phyloP scores from a whole-genome alignment of 1,140 invertebrate species.

The Eumeta japonica region DNA sequence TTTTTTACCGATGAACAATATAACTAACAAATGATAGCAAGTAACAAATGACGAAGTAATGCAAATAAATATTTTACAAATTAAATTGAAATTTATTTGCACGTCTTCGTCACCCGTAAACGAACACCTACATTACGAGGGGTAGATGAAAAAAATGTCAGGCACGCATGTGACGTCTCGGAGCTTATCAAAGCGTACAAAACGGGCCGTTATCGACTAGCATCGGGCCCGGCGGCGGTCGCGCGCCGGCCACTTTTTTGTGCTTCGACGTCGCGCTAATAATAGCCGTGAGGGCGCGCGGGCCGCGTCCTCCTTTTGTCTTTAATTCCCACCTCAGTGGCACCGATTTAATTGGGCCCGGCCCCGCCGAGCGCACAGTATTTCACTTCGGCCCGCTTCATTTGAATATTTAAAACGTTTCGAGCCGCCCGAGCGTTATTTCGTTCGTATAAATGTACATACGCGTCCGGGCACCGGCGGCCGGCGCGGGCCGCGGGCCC shows the following conservation, averaged over 20 bases:
- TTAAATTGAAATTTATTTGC: no score
- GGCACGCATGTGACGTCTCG: no score
- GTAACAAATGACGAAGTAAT: no score
- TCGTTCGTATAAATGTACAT: slow-evolving; percentile 54
- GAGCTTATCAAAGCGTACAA: slow-evolving; percentile 57
- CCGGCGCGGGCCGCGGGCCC: no score
- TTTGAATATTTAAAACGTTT: slow-evolving; percentile 59
- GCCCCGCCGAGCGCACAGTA: slow-evolving; percentile 52
- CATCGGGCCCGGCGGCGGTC: slow-evolving; percentile 35
- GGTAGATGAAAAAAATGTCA: no score
- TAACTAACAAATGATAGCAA: no score
- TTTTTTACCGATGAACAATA: no score
- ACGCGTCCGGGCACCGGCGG: slow-evolving; percentile 43
- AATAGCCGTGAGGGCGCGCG: slow-evolving; percentile 55
- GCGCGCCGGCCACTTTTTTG: slow-evolving; percentile 50
- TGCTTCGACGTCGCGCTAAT: slow-evolving; percentile 54
- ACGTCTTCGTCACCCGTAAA: no score
- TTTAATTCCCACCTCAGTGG: slow-evolving; percentile 58
- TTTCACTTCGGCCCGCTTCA: slow-evolving; percentile 54
- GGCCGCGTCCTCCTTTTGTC: slow-evolving; percentile 54
- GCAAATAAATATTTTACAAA: no score
- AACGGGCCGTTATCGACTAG: slow-evolving; percentile 50
- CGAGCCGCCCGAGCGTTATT: slow-evolving; percentile 45
- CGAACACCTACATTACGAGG: no score
- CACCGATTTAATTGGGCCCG: slow-evolving; percentile 56